These are phyloP conservation scores for Meleagris gallopavo DNA, from an alignment of 2,113 vertebrate species.

Conservation along the genomic window DNA sequence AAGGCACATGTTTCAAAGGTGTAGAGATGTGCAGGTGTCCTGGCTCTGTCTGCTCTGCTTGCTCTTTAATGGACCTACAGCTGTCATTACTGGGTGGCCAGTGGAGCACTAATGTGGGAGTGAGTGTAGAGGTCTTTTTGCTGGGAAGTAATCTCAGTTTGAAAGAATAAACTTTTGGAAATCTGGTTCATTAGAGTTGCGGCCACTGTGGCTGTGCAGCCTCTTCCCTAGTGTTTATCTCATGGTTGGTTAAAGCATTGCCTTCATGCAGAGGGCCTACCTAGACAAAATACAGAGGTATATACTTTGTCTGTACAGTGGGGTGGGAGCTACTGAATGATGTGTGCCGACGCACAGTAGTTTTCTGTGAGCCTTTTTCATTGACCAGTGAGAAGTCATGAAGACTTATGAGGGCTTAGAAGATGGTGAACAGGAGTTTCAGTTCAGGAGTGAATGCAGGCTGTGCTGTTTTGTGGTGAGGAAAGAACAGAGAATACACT, in stretches of 20 bases:
- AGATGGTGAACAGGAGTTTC: neutral
- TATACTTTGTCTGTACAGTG: accelerated
- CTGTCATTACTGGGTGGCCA: neutral
- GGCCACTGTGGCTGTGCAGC: neutral
- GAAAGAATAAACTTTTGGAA: neutral
- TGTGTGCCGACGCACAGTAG: neutral
- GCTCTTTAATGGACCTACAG: accelerated
- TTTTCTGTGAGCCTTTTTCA: neutral
- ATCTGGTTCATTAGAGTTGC: neutral
- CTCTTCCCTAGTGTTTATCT: neutral
- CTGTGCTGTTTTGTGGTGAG: neutral
- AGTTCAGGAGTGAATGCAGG: neutral
- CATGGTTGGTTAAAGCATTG: neutral
- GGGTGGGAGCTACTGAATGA: neutral
- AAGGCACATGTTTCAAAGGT: neutral
- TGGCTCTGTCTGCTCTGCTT: neutral
- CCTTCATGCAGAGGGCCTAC: neutral
- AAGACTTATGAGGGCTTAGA: neutral
- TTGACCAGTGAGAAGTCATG: neutral
- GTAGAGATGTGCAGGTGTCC: neutral
- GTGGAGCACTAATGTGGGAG: neutral
- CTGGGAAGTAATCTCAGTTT: neutral
- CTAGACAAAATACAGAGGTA: neutral
- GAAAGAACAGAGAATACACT: neutral
- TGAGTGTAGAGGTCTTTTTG: neutral